A percentile compares a stretch with the other conserved stretches of the same genome.
Evolutionary conservation across 2,888 invertebrate species (phyloP).

Genomic region (Lymantria dispar): DNA sequence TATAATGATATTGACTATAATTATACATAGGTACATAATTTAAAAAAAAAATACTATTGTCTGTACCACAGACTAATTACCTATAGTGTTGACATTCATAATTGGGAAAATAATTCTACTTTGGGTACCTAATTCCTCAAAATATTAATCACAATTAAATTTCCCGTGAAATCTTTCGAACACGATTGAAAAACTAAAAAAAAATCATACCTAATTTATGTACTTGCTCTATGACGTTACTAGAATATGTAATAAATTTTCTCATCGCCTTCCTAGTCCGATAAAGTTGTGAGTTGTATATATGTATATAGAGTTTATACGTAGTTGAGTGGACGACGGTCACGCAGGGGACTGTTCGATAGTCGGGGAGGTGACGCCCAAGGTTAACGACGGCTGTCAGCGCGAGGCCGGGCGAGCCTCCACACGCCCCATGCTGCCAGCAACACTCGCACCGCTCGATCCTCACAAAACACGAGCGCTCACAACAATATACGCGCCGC

Average conservation of each 20-base stretch:
- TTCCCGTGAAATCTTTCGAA: no score
- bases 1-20: neutral
- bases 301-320: constrained; percentile 10
- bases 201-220: no score
- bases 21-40: no score
- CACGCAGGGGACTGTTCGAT: constrained; percentile 34
- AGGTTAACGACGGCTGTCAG: constrained; percentile 57
- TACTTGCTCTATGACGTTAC: no score
- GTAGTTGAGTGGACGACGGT: constrained; percentile 18
- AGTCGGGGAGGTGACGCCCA: constrained; percentile 48
- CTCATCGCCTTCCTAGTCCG: neutral
- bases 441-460: constrained; percentile 67
- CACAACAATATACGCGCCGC: constrained; percentile 74
- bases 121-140: no score
- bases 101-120: no score
- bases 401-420: constrained; percentile 56
- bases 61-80: no score
- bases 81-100: no score
- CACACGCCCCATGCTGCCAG: constrained; percentile 69
- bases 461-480: constrained; percentile 69
- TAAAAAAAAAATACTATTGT: no score
- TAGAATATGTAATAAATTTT: neutral
- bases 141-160: no score
- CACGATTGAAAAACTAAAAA: no score
- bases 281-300: constrained; percentile 8